These are phyloP conservation scores for Melanophora roralis DNA, from an alignment of 2,888 invertebrate species.

Conservation along the genomic window DNA sequence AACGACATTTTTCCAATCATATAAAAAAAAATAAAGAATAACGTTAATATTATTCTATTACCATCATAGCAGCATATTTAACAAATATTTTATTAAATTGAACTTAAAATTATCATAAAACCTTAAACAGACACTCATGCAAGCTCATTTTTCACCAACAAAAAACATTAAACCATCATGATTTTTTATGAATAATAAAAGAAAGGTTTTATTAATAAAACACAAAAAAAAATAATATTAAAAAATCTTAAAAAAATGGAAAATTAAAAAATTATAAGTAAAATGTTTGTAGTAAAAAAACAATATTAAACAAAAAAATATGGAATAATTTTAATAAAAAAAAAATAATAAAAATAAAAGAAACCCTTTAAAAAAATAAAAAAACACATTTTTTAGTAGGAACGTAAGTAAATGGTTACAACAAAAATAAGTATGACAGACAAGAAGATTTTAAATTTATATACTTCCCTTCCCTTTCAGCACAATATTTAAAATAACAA, in stretches of 20 bases:
- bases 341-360: slow-evolving; percentile 15
- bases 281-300: slow-evolving; percentile 44
- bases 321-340: slow-evolving; percentile 29
- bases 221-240: slow-evolving; percentile 6
- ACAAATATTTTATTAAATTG: slow-evolving; percentile 16
- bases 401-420: slow-evolving; percentile 15
- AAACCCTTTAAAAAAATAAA: background rate
- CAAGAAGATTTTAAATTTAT: slow-evolving; percentile 1
- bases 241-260: background rate
- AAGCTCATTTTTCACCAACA: slow-evolving; percentile 26
- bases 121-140: slow-evolving; percentile 13
- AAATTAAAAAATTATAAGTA: slow-evolving; percentile 48
- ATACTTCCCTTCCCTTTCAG: no score
- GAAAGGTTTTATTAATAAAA: slow-evolving; percentile 54
- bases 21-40: slow-evolving; percentile 29
- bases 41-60: slow-evolving; percentile 31
- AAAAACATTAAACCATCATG: slow-evolving; percentile 36
- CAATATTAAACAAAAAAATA: slow-evolving; percentile 1
- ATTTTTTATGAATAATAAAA: slow-evolving; percentile 46
- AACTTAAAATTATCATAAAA: slow-evolving; percentile 11
- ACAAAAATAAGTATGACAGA: background rate
- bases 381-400: background rate
- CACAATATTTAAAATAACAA: background rate
- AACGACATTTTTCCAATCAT: slow-evolving; percentile 35
- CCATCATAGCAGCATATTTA: slow-evolving; percentile 21